A percentile compares a stretch with the other conserved stretches of the same genome.
Evolutionary conservation across 2,113 vertebrate species (phyloP).

Genomic region (Phyllostomus discolor): DNA sequence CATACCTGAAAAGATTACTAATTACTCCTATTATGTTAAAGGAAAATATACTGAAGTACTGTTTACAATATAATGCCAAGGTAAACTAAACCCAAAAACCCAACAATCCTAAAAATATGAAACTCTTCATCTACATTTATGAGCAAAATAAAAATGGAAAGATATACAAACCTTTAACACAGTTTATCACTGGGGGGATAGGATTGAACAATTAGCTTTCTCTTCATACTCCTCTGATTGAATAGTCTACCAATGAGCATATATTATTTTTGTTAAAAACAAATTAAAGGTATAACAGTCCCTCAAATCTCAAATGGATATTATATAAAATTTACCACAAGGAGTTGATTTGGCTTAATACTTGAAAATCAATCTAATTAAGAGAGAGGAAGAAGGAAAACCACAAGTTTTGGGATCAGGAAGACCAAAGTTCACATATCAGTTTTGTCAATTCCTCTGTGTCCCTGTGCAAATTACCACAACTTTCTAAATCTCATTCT

Average conservation of each 20-base stretch:
- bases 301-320: background rate
- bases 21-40: background rate
- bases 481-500: background rate
- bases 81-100: conserved; percentile 1
- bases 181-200: background rate
- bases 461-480: background rate
- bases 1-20: background rate
- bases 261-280: background rate
- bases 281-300: background rate
- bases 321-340: background rate
- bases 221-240: conserved; percentile 7
- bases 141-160: conserved; percentile 4
- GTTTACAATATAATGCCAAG: background rate
- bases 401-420: background rate
- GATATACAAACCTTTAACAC: background rate
- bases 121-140: background rate
- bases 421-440: background rate
- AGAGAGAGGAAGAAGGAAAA: background rate
- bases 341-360: background rate
- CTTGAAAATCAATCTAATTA: conserved; percentile 1
- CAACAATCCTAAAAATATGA: background rate
- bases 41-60: background rate
- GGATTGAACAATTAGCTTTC: background rate
- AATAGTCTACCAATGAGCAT: background rate
- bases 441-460: background rate